Percentiles rank a stretch among this genome's conserved stretches.
phyloP scores from a whole-genome alignment of 2,113 vertebrate genomes.

The Eulemur macaco region DNA sequence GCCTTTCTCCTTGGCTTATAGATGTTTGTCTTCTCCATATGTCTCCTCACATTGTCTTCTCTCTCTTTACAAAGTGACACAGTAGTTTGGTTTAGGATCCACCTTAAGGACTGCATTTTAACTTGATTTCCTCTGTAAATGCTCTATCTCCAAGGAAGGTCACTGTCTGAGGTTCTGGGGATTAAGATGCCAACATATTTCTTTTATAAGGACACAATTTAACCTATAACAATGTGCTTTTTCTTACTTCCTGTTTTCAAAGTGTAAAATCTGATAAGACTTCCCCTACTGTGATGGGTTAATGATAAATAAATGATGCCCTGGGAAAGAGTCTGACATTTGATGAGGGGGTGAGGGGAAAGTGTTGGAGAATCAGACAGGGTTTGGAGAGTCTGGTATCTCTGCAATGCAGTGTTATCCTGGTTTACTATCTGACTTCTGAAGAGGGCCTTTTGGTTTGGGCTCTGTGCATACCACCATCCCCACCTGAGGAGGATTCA shows the following conservation, averaged over 20 bases:
- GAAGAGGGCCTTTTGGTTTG: background rate
- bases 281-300: background rate
- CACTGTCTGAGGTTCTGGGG: background rate
- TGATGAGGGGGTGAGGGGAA: background rate
- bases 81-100: background rate
- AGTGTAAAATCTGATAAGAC: background rate
- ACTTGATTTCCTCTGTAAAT: background rate
- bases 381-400: background rate
- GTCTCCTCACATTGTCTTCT: background rate
- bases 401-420: background rate
- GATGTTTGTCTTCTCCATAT: background rate
- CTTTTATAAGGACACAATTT: background rate
- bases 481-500: background rate
- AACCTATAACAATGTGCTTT: background rate
- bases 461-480: fast-evolving
- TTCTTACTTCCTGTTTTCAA: background rate
- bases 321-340: background rate
- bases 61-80: background rate
- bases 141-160: background rate
- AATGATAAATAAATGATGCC: background rate
- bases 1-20: background rate
- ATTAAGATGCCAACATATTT: background rate
- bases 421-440: background rate
- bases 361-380: background rate
- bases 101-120: background rate